Percentiles rank a stretch among this genome's conserved stretches.
Evolutionary conservation across 1,140 invertebrate genomes (phyloP).

Genomic region (Drosophila simulans): DNA sequence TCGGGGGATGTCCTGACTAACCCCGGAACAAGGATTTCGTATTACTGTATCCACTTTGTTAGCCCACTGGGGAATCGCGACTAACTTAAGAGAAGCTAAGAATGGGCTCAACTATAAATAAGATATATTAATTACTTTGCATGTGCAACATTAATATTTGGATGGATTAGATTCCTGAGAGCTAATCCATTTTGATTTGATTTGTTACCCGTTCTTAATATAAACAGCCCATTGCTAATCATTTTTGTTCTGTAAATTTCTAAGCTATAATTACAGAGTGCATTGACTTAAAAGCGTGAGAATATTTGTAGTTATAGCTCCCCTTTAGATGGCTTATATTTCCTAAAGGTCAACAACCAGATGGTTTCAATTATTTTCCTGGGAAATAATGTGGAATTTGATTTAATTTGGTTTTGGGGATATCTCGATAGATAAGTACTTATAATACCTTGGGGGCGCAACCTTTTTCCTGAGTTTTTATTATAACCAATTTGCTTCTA

Average conservation of each 20-base stretch:
- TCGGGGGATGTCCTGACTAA: background rate
- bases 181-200: background rate
- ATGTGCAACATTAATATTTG: background rate
- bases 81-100: background rate
- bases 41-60: constrained; percentile 29
- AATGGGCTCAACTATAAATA: background rate
- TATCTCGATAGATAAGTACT: background rate
- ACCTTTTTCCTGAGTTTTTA: background rate
- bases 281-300: background rate
- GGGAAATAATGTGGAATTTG: background rate
- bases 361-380: background rate
- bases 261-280: background rate
- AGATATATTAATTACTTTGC: background rate
- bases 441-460: background rate
- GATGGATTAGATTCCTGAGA: background rate
- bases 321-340: background rate
- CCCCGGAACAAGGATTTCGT: constrained; percentile 10
- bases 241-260: too few relatives aligned
- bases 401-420: constrained; percentile 5
- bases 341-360: constrained; percentile 4
- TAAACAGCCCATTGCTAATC: background rate
- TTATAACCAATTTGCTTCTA: too few relatives aligned
- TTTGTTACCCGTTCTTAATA: too few relatives aligned
- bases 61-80: constrained; percentile 2
- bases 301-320: background rate